Percentiles rank a stretch among this genome's conserved stretches.
Conservation (phyloP, 2,113 vertebrate genomes). For the Corydoras sp. region DNA sequence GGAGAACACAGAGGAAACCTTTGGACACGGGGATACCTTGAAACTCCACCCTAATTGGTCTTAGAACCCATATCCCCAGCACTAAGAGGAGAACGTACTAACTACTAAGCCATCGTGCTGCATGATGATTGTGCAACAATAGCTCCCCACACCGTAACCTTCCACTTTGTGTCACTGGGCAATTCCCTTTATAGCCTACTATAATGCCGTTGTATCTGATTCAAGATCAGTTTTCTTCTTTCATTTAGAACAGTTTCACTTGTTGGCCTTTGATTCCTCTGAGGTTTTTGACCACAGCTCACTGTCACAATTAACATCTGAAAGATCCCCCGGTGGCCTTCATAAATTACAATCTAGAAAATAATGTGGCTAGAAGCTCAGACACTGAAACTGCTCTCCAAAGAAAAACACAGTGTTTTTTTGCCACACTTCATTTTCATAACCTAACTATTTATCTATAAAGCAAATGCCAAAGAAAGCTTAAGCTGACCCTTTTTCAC, state of each 20-base stretch:
- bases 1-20: too few relatives aligned
- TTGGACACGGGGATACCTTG: too few relatives aligned
- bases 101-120: too few relatives aligned
- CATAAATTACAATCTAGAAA: constrained; percentile 32
- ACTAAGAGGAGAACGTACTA: too few relatives aligned
- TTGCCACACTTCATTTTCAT: constrained; percentile 30
- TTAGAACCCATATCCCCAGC: too few relatives aligned
- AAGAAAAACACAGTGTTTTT: constrained; percentile 16
- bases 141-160: too few relatives aligned
- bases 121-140: too few relatives aligned
- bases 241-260: constrained; percentile 20
- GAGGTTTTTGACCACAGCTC: constrained; percentile 21
- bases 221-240: constrained; percentile 19
- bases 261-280: constrained; percentile 11
- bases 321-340: constrained; percentile 14
- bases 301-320: constrained; percentile 9
- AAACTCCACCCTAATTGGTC: too few relatives aligned
- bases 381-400: constrained; percentile 23
- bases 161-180: too few relatives aligned
- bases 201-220: too few relatives aligned
- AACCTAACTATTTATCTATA: constrained; percentile 21
- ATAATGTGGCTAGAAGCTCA: constrained; percentile 17
- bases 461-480: constrained; percentile 26
- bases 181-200: too few relatives aligned
- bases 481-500: not conserved